Evolutionary conservation across 2,888 invertebrate genomes (phyloP), one percentile per base, ranked within the genome.

Genomic region (Drepanosiphum platanoidis): DNA sequence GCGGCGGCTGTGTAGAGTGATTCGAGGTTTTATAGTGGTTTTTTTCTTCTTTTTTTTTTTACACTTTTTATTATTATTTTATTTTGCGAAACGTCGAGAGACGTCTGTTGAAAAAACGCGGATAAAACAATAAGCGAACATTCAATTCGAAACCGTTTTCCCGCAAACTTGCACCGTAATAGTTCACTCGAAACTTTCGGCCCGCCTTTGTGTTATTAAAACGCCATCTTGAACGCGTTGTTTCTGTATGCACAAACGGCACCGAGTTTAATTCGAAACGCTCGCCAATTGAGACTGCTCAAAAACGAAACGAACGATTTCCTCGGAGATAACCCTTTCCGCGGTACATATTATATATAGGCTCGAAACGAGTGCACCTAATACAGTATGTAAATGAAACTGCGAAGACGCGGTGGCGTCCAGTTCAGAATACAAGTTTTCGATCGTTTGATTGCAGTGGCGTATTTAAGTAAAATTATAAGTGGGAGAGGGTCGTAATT

Each of bases 131-230:
- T 61, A 61, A 61, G n/a, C 7, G 27, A 61, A 61, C 27, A n/a
- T 27, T 22, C 9, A 9, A 9, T 61, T 61, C 61, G 27, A 27
- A 61, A 61, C 27, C n/a, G 22, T 27, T 61, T n/a, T n/a, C n/a
- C 2, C 72, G 30, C 8, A 27, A 42, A 72, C 42, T 36, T 27
- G 42, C 18, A 30, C 9, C 11, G 27, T 42, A 30, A 72, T 30
- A 72, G 72, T 72, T 72, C 42, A 46, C 72, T 30, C 8, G 39
- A 72, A 72, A 72, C 72, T 72, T 72, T 72, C 30, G 11, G 42
- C 72, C 30, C 72, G 30, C 30, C 30, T 72, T 46, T 72, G 42
- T 72, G 30, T 72, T 30, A 46, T 30, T 42, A 72, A 72, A 72
- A 68, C 42, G 30, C 42, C 30, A 46, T 72, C 72, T 72, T 42